Evolutionary conservation across 2,113 vertebrate species (phyloP).

Genomic region (Cynoglossus semilaevis): DNA sequence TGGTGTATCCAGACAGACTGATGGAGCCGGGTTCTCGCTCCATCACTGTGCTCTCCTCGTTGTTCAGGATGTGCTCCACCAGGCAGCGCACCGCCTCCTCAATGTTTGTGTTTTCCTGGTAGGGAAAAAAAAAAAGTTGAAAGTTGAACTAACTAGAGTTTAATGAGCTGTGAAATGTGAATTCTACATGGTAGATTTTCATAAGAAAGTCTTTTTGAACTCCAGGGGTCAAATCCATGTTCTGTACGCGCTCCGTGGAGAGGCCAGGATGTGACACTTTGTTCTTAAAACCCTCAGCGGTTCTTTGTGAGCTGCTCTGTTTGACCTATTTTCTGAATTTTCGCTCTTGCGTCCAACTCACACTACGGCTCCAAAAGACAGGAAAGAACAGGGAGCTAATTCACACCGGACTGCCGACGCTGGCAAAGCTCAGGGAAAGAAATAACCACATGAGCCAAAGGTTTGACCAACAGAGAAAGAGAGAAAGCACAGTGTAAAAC

Average conservation of each 20-base stretch:
- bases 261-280: neutral
- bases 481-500: no score
- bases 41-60: constrained; percentile 45
- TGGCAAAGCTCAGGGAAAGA: neutral
- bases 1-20: constrained; percentile 54
- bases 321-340: constrained; percentile 3
- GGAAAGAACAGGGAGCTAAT: constrained; percentile 3
- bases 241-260: neutral
- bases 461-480: no score
- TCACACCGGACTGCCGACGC: constrained; percentile 40
- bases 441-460: no score
- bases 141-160: no score
- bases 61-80: constrained; percentile 71
- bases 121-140: neutral
- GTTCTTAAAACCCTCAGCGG: neutral
- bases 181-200: no score
- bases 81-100: constrained; percentile 64
- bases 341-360: constrained; percentile 11
- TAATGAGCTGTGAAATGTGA: no score
- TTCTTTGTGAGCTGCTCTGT: neutral
- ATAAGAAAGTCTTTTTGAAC: no score
- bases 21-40: constrained; percentile 57
- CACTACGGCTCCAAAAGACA: constrained; percentile 11
- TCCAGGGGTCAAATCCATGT: no score
- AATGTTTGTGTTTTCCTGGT: constrained; percentile 73